phyloP scores from a whole-genome alignment of 2,113 vertebrate species.

The Ailuropoda melanoleuca region DNA sequence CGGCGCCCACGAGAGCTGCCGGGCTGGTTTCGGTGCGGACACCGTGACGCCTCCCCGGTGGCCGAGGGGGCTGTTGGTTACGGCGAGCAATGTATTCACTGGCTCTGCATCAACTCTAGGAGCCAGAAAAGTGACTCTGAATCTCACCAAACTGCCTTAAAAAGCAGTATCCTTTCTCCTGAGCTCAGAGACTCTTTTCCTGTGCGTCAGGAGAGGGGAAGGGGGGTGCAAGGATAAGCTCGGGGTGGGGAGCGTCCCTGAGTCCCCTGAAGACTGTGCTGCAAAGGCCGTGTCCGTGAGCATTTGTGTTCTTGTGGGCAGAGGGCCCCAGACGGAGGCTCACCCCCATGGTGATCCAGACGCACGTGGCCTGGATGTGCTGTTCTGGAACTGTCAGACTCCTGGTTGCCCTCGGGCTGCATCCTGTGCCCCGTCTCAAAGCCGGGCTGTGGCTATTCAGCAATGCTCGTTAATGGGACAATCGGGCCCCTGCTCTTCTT shows the following conservation, averaged over 20 bases:
- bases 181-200: background rate
- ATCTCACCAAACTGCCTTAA: background rate
- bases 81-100: background rate
- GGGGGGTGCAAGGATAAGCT: no score
- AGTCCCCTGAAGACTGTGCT: background rate
- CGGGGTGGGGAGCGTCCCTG: background rate
- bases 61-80: background rate
- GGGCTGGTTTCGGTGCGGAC: background rate
- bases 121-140: background rate
- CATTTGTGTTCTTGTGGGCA: background rate
- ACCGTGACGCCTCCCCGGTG: background rate
- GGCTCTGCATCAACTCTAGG: background rate
- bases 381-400: no score
- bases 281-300: accelerated
- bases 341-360: background rate
- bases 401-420: no score
- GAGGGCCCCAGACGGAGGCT: background rate
- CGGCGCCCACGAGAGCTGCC: background rate
- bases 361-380: no score
- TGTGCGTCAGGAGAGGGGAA: background rate
- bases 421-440: no score
- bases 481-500: background rate
- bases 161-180: background rate
- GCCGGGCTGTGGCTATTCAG: accelerated
- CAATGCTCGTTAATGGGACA: accelerated